Conservation (phyloP, 2,113 vertebrate genomes). For the Rhea pennata region DNA sequence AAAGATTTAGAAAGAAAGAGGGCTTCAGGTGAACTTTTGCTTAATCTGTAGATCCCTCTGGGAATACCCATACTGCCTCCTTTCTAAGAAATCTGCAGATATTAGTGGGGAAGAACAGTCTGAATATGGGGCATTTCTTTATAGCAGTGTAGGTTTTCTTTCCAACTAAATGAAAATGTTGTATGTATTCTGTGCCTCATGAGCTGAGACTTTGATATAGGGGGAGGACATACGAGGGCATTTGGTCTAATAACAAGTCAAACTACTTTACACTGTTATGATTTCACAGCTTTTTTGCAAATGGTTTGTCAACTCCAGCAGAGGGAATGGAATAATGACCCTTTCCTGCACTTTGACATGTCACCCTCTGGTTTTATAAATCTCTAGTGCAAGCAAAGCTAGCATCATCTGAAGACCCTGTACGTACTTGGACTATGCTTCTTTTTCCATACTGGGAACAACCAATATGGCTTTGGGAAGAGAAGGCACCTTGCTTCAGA, state of each 20-base stretch:
- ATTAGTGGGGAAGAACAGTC: constrained; percentile 51
- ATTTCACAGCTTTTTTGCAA: constrained; percentile 18
- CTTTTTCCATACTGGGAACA: constrained; percentile 71
- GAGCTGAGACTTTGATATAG: constrained; percentile 2
- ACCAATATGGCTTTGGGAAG: constrained; percentile 60
- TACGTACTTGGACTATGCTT: constrained; percentile 69
- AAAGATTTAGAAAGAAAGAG: constrained; percentile 30
- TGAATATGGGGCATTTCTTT: constrained; percentile 22
- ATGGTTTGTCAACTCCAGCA: constrained; percentile 22
- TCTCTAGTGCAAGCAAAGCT: constrained; percentile 48
- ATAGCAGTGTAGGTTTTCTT: constrained; percentile 59
- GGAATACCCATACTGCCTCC: constrained; percentile 54
- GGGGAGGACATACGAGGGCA: constrained; percentile 41
- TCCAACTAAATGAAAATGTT: neutral
- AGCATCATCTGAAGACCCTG: constrained; percentile 60
- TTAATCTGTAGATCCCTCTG: constrained; percentile 11
- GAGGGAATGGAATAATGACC: neutral
- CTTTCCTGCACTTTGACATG: constrained; percentile 63
- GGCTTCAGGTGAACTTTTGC: constrained; percentile 23
- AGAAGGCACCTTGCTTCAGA: constrained; percentile 48
- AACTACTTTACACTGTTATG: constrained; percentile 2
- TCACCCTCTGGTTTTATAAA: constrained; percentile 49
- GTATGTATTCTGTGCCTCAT: constrained; percentile 31
- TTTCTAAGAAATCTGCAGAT: neutral
- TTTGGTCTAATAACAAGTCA: neutral